A percentile compares a stretch with the other conserved stretches of the same genome.
These are phyloP conservation scores for Chrysopa pallens DNA, from an alignment of 1,140 invertebrate species.

Conservation along the genomic window DNA sequence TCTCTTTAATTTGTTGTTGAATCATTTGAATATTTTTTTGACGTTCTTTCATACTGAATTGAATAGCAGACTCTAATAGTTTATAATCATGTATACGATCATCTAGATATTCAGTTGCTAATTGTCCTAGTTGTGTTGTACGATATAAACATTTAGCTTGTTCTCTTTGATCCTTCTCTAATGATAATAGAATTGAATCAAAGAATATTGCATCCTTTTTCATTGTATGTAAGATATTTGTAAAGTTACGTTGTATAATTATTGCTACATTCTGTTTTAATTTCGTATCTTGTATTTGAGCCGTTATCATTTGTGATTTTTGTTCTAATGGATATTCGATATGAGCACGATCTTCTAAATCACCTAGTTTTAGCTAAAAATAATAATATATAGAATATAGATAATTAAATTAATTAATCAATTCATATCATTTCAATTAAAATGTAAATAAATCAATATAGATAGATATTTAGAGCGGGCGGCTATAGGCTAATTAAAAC, in stretches of 20 bases:
- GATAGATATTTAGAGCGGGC: too few species aligned
- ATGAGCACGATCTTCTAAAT: conserved; percentile 24
- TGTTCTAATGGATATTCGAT: conserved; percentile 27
- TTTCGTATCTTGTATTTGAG: conserved; percentile 30
- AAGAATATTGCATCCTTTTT: conserved; percentile 42
- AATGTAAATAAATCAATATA: too few species aligned
- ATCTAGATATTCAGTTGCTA: conserved; percentile 38
- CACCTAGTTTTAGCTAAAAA: conserved; percentile 24
- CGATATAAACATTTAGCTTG: conserved; percentile 36
- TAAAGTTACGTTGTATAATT: conserved; percentile 34
- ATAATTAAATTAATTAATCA: conserved; percentile 2
- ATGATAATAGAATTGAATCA: conserved; percentile 30
- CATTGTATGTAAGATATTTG: conserved; percentile 33
- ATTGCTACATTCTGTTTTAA: conserved; percentile 38
- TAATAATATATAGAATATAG: too few species aligned
- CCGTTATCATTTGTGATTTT: conserved; percentile 29
- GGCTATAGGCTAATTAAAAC: too few species aligned
- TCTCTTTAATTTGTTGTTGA: conserved; percentile 28
- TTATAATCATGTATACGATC: conserved; percentile 36
- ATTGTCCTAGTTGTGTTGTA: conserved; percentile 37
- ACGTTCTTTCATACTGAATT: conserved; percentile 37
- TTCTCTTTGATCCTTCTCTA: conserved; percentile 30
- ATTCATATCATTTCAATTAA: neutral
- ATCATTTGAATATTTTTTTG: conserved; percentile 30
- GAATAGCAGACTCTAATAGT: conserved; percentile 30